phyloP scores from a whole-genome alignment of 2,888 invertebrate species.

The Ornithoptera priamus region DNA sequence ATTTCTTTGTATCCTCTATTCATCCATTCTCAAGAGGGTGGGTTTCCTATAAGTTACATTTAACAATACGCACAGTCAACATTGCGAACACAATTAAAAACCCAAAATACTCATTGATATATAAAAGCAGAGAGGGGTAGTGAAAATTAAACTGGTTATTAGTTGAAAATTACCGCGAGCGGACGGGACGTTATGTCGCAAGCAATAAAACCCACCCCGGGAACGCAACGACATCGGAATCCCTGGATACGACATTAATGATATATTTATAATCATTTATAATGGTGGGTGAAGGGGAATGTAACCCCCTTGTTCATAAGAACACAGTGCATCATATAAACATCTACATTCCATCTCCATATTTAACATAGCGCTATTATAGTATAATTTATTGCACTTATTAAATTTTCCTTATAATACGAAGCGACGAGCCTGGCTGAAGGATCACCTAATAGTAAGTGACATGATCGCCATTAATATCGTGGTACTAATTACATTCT shows the following conservation, averaged over 20 bases:
- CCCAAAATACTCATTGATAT: slow-evolving; percentile 21
- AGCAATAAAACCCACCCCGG: slow-evolving; percentile 53
- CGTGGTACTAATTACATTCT: no score
- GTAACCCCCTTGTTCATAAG: neutral
- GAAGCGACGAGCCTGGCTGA: no score
- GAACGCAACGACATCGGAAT: slow-evolving; percentile 31
- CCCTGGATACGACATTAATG: slow-evolving; percentile 41
- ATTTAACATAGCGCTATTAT: neutral
- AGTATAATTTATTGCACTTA: no score
- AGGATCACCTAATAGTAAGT: no score
- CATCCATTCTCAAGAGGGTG: no score
- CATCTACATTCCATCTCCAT: neutral
- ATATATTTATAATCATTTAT: neutral
- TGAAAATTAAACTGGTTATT: slow-evolving; percentile 73
- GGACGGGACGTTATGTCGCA: slow-evolving; percentile 63
- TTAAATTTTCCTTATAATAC: no score
- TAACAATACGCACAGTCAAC: neutral
- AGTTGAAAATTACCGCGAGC: slow-evolving; percentile 74
- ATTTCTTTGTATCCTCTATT: no score
- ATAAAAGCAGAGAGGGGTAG: slow-evolving; percentile 50
- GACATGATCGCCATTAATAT: no score
- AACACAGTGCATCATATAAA: no score
- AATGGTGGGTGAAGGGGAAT: neutral
- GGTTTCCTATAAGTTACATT: no score
- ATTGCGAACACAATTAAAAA: slow-evolving; percentile 15